Base-by-base conservation (phyloP, 2,113 vertebrate genomes). In the Channa argus region DNA sequence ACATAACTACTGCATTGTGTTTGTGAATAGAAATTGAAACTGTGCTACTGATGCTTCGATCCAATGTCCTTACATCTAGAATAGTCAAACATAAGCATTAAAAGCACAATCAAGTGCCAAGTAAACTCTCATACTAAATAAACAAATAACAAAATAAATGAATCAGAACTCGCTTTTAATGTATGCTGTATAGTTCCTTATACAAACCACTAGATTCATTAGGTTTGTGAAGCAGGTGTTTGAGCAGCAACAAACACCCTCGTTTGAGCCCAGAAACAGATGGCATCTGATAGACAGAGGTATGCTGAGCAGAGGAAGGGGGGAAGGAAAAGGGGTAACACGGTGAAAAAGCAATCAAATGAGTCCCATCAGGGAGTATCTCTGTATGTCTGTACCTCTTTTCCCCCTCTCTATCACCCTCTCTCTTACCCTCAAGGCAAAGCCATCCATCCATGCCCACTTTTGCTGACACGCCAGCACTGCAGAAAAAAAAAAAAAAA, bases 191-290 rank as follows among this genome's bases (percentile, higher is more conserved):
- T 70, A 73, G 78, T 84, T 73, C 55, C 51, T 58, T 33, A 58
- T 60, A 54, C 39, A 55, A 68, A 24, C 70, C 74, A 71, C 65
- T 33, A 54, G 77, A 84, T 87, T 84, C 63, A 86, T 86, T 66
- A 86, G 58, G 80, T 85, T 84, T 77, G 74, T 66, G 71, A 81
- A 82, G 83, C 80, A 85, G 80, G 82, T 88, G 76, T 84, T 83
- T 62, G 43, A 52, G 75, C 59, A 74, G 77, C 74, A 84, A 79
- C 70, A 83, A 82, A 71, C 71, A 67, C 77, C 80, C 86, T 83
- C 67, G 83, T 82, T 39, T 77, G 74, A 86, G 71, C 77, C 37
- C n/a, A 46, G 63, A 70, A 85, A 76, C 88, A 90, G 86, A 91
- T 88, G 86, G 88, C 41, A 63, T 47, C 71, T 78, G 73, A 86